Evolutionary conservation across 2,797 vertebrate genomes (phyloP).

Genomic region (Poecile montanus): DNA sequence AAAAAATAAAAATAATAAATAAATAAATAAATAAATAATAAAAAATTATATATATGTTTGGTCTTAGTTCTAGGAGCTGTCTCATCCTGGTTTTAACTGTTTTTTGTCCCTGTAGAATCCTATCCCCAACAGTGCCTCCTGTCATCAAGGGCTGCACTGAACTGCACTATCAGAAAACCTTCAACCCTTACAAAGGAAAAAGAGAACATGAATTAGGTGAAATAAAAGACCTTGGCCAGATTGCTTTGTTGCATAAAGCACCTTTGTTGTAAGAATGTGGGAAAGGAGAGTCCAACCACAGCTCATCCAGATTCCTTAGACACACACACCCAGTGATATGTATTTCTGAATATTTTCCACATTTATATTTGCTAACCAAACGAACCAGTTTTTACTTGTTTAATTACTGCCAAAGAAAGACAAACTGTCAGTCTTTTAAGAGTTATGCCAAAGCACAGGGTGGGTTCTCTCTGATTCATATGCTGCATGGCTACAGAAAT

Average conservation of each 20-base stretch:
- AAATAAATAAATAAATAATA: no score
- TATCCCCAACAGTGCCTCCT: conserved; percentile 22
- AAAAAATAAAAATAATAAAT: not conserved
- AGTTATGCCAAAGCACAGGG: conserved; percentile 57
- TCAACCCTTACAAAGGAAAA: not conserved
- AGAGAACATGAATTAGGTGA: conserved; percentile 29
- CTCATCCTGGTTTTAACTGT: not conserved
- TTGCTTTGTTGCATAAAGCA: conserved; percentile 60
- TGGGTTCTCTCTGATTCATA: conserved; percentile 70
- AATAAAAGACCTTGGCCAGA: conserved; percentile 55
- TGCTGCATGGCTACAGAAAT: conserved; percentile 72
- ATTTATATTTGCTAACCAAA: conserved; percentile 59
- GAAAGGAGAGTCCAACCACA: conserved; percentile 62
- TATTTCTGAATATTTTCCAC: conserved; percentile 57
- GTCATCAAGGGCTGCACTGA: not conserved
- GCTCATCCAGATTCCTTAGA: conserved; percentile 68
- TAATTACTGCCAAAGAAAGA: conserved; percentile 58
- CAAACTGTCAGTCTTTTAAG: conserved; percentile 56
- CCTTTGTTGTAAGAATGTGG: conserved; percentile 68
- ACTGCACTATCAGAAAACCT: conserved; percentile 11
- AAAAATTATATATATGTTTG: not conserved
- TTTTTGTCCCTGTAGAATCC: not conserved
- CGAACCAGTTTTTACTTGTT: conserved; percentile 71
- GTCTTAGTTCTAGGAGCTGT: not conserved
- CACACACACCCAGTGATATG: conserved; percentile 58